Conservation (phyloP, 2,113 vertebrate genomes). For the Pseudorasbora parva region DNA sequence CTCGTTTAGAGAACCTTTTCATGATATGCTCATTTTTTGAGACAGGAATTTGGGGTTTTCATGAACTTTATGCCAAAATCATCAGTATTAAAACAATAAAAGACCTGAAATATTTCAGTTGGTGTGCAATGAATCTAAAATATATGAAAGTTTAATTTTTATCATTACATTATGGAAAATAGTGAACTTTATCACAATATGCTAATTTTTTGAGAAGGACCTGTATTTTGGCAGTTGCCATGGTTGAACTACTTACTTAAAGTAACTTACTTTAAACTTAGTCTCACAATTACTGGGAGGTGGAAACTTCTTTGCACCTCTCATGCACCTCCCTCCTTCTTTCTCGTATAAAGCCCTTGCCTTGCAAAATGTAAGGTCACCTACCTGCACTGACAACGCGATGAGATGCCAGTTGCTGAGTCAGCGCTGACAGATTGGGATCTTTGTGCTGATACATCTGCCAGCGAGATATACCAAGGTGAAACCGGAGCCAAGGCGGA, state of each 20-base stretch:
- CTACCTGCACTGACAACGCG: constrained; percentile 75
- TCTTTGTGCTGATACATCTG: constrained; percentile 78
- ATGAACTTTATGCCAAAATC: no score
- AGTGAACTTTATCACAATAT: no score
- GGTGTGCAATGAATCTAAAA: no score
- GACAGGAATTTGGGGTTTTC: no score
- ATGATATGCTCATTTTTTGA: no score
- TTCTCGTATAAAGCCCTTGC: not conserved
- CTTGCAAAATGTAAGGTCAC: not conserved
- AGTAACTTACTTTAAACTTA: not conserved
- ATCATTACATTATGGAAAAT: no score
- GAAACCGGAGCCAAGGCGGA: constrained; percentile 79
- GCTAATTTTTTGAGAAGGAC: no score
- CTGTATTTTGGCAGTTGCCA: not conserved
- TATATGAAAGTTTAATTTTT: no score
- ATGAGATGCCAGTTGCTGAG: constrained; percentile 70
- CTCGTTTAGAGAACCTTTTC: no score
- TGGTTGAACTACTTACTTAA: not conserved
- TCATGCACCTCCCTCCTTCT: not conserved
- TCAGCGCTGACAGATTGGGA: constrained; percentile 67
- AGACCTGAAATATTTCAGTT: no score
- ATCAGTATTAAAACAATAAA: no score
- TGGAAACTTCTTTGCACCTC: not conserved
- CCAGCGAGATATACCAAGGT: constrained; percentile 80
- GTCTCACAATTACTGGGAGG: no score